These are phyloP conservation scores for Chaenocephalus aceratus DNA, from an alignment of 2,113 vertebrate genomes.

Conservation along the genomic window DNA sequence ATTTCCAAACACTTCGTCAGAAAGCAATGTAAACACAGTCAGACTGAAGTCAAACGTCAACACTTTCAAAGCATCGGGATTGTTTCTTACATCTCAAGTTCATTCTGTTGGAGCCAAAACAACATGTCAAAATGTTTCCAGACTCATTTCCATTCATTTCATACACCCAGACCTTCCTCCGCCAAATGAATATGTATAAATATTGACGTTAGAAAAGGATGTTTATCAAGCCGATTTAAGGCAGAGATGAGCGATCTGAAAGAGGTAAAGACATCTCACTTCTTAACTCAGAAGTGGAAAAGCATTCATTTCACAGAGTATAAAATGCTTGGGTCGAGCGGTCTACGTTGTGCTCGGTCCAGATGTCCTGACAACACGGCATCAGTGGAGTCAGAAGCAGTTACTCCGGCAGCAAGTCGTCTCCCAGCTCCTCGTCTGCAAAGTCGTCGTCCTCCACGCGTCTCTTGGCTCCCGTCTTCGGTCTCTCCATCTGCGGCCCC, in stretches of 20 bases:
- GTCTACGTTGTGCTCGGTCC: slow-evolving; percentile 1
- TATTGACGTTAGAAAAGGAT: not conserved
- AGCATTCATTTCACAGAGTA: not conserved
- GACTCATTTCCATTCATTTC: not conserved
- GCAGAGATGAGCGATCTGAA: not conserved
- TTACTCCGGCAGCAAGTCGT: slow-evolving; percentile 94
- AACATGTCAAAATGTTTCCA: not conserved
- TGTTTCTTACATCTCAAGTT: not conserved
- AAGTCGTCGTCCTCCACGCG: slow-evolving; percentile 92
- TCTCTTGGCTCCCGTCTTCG: slow-evolving; percentile 92
- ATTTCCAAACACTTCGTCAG: not conserved
- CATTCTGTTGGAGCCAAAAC: not conserved
- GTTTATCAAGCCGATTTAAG: no score
- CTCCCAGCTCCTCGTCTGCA: slow-evolving; percentile 94
- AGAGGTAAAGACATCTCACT: not conserved
- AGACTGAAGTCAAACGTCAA: not conserved
- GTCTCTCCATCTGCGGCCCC: slow-evolving; percentile 93
- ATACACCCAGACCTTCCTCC: not conserved
- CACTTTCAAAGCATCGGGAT: not conserved
- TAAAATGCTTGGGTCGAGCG: not conserved
- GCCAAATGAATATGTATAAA: not conserved
- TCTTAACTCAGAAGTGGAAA: no score
- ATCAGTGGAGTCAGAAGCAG: not conserved
- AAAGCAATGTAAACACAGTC: not conserved
- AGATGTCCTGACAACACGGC: not conserved